These are phyloP conservation scores for Phocoena phocoena DNA, from an alignment of 2,113 vertebrate species.

Conservation along the genomic window DNA sequence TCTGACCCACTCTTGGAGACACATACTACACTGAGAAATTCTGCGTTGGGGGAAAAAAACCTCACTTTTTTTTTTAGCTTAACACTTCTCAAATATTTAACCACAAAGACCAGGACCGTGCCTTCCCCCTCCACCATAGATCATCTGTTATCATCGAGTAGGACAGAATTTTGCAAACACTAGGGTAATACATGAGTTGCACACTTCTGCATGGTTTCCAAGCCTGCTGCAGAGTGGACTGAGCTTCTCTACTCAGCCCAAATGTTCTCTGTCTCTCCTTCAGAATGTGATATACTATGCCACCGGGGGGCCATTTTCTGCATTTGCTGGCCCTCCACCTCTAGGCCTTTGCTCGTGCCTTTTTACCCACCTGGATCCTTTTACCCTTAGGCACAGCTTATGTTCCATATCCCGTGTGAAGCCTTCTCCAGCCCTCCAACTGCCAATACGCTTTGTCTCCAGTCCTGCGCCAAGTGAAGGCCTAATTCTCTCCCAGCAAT, in stretches of 20 bases:
- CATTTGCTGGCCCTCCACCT: background rate
- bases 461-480: background rate
- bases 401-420: background rate
- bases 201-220: background rate
- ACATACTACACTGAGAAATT: background rate
- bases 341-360: background rate
- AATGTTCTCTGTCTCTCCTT: background rate
- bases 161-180: constrained; percentile 22
- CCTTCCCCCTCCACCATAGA: fast-evolving
- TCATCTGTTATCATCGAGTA: background rate
- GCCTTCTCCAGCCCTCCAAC: background rate
- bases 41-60: background rate
- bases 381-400: constrained; percentile 16
- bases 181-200: background rate
- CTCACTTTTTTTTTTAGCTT: background rate
- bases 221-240: background rate
- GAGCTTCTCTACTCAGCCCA: background rate
- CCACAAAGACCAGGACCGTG: background rate
- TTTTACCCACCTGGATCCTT: background rate
- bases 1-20: background rate
- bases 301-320: background rate
- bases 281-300: background rate
- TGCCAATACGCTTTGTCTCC: background rate
- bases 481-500: background rate
- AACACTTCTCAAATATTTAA: constrained; percentile 33